phyloP scores from a whole-genome alignment of 2,797 vertebrate species.

The Pterois miles region DNA sequence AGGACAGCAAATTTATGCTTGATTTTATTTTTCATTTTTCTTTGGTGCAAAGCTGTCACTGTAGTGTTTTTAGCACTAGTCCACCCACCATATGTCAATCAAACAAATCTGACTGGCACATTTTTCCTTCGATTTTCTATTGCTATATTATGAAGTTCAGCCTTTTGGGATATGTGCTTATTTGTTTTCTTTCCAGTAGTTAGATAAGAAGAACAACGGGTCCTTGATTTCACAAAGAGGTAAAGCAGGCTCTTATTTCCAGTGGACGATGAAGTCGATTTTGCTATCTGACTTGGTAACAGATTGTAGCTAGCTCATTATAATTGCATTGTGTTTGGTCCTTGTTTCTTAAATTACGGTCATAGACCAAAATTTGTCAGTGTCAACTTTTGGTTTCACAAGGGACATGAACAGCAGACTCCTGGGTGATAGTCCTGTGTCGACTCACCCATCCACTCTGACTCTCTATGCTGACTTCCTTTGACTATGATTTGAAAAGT shows the following conservation, averaged over 20 bases:
- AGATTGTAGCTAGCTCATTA: not conserved
- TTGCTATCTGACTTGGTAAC: not conserved
- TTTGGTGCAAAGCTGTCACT: conserved; percentile 1
- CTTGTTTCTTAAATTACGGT: not conserved
- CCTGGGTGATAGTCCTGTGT: too few relatives aligned
- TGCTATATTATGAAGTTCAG: not conserved
- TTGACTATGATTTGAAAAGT: too few relatives aligned
- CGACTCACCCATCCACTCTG: too few relatives aligned
- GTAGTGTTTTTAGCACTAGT: not conserved
- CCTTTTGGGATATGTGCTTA: not conserved
- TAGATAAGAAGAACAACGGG: not conserved
- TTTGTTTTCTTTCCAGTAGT: not conserved
- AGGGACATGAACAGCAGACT: too few relatives aligned
- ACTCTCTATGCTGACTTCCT: too few relatives aligned
- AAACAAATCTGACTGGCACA: not conserved
- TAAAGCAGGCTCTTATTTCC: not conserved
- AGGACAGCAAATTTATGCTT: conserved; percentile 12
- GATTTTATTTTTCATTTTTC: conserved; percentile 19
- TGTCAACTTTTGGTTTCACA: too few relatives aligned
- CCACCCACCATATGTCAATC: not conserved
- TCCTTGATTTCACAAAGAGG: not conserved
- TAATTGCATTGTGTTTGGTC: not conserved
- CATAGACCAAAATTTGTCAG: too few relatives aligned
- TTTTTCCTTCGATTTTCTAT: not conserved
- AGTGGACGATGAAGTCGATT: not conserved